Base-by-base conservation (phyloP, 2,888 invertebrate genomes). In the Eucriotettix oculatus region DNA sequence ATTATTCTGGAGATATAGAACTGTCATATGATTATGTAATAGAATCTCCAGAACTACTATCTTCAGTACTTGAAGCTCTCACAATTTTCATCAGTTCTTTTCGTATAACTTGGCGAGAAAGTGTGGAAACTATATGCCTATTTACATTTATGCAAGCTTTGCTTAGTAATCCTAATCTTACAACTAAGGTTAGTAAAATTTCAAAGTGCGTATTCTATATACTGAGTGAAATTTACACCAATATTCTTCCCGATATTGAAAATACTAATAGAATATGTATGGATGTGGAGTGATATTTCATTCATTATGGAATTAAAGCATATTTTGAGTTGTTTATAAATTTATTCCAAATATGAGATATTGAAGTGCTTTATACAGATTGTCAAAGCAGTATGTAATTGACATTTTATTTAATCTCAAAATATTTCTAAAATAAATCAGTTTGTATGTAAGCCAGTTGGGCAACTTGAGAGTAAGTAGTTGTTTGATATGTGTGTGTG, bases 61-160 rank as follows among this genome's bases (percentile, higher is more conserved):
- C 81, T 11, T 78, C 83, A n/a, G 76, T 87, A 1, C 72, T 89
- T 61, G 83, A 86, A 60, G 81, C 79, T 1, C 73, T 88, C 12
- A 75, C 81, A 29, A 76, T 78, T 1, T 73, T 87, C 54, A 82
- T 88, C 9, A 81, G 82, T 61, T 79, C 83, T 56, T 85, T 84
- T 66, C 80, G 84, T 63, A 82, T 89, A 14, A 84, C 84, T 43
- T 89, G 89, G 89, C 81, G 83, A 61, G 87, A 88, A 66, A 86
- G 85, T 61, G 76, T 88, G 3, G 88, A 90, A 74, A 83, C 87
- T 0, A 77, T 86, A 62, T 85, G 85, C 65, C 73, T 90, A 12
- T 72, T 81, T 52, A 75, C 76, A 5, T 71, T 77, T 9, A 74
- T 78, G 11, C 74, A 80, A 61, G 76, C 76, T 62, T 75, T 82